Conservation (phyloP, 2,113 vertebrate species). For the Pampusana beccarii region DNA sequence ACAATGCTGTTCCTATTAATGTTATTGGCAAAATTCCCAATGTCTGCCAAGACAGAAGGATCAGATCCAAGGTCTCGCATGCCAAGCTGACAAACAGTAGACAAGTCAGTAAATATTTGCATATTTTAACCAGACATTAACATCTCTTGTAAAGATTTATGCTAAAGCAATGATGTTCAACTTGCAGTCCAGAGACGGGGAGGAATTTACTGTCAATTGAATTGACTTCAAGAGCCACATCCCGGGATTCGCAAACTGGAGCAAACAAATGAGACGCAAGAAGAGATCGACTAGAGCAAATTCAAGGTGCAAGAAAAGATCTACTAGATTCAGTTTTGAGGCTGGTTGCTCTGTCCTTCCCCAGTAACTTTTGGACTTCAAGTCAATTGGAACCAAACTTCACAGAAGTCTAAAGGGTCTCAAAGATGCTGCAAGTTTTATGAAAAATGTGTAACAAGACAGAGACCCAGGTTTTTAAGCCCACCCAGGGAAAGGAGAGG, state of each 20-base stretch:
- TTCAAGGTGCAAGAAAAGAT: background rate
- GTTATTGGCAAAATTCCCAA: slow-evolving; percentile 67
- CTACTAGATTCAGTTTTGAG: background rate
- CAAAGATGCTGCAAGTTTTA: background rate
- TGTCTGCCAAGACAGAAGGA: slow-evolving; percentile 69
- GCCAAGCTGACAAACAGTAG: slow-evolving; percentile 69
- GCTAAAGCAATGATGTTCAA: slow-evolving; percentile 62
- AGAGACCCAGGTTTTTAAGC: background rate
- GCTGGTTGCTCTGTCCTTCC: background rate
- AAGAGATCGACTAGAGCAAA: background rate
- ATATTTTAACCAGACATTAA: slow-evolving; percentile 71
- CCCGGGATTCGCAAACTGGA: background rate
- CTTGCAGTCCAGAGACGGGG: slow-evolving; percentile 35
- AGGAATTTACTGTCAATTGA: slow-evolving; percentile 25
- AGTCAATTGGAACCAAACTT: background rate
- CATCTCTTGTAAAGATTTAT: slow-evolving; percentile 66
- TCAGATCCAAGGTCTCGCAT: slow-evolving; percentile 64
- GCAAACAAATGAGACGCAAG: slow-evolving; percentile 27
- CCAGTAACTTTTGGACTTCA: background rate
- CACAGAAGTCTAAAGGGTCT: background rate
- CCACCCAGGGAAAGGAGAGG: background rate
- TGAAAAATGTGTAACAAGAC: background rate
- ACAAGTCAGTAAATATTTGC: slow-evolving; percentile 73
- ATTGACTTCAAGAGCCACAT: slow-evolving; percentile 24
- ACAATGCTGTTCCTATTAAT: slow-evolving; percentile 68